Base-by-base conservation (phyloP, 2,113 vertebrate genomes). In the Sinocyclocheilus grahami region DNA sequence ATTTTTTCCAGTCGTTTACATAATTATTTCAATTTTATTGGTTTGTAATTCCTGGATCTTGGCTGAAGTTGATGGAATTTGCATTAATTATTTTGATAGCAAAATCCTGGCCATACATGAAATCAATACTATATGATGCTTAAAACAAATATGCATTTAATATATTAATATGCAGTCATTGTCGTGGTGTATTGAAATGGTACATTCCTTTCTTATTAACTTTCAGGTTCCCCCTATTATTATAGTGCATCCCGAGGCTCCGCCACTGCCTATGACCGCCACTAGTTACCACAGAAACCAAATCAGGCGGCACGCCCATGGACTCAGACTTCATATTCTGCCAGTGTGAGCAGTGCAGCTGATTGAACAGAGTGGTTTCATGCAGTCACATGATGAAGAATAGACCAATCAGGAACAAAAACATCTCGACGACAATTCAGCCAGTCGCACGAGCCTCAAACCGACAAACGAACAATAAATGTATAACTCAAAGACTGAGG, bases 181-280 rank as follows among this genome's bases (percentile, higher is more conserved):
- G 94, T 95, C 95, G 96, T 95, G 95, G 95, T 33, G 93, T 95
- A 98, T 98, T 97, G 96, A 99, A 97, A 97, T 95, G 95, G 95
- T 96, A 94, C 96, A 94, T 97, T 98, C 97, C 98, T 99, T 96
- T 97, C 96, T 96, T 98, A 96, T 99, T 99, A 98, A 99, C 98
- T 99, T 99, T 95, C 97, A 99, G 98, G 98, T 99, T 99, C 98
- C 97, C 98, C 98, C 98, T 99, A 99, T 99, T 99, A 99, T 99
- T 99, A 99, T 99, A 99, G 98, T 98, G 98, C 98, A 96, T 98
- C 98, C 95, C 97, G 98, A 97, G 98, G 98, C 96, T 97, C 98
- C 95, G 98, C 98, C 97, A 96, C 98, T 98, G 98, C 97, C 97
- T 99, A 99, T 97, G 97, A 99, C 97, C 98, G 98, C 96, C 98